Evolutionary conservation across 2,797 vertebrate genomes (phyloP), one percentile per base, ranked within the genome.

Genomic region (Muscicapa comitata): DNA sequence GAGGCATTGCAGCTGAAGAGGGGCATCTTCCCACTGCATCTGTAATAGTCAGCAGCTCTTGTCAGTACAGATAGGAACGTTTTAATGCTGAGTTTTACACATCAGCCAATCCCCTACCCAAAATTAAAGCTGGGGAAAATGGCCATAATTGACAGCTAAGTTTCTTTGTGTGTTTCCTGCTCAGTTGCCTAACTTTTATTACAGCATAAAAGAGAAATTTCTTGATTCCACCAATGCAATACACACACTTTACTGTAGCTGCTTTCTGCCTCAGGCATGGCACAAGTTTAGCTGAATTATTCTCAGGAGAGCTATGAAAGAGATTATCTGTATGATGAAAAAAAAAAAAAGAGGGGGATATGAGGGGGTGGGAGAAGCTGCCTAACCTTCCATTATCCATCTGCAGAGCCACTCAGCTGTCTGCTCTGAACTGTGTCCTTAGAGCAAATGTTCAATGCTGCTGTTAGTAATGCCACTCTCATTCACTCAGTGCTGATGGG

Each of bases 211-310:
- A 90, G 35, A 86, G 45, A 82, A 90, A 85, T 74, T 28, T 68
- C n/a, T 82, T 25, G 6, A 75, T 90, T 86, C 77, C 38, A 58
- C 43, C 33, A 74, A 24, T 45, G 20, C 31, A 59, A 67, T 77
- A 74, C 54, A 72, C 24, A 21, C 47, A 35, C 20, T 91, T 92
- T 71, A 78, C 29, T 57, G 47, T 26, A 87, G 35, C 37, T 76
- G 48, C 63, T 67, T 91, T 89, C 78, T 78, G 84, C 89, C 78
- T 75, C 72, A 45, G 68, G 72, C 68, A 80, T 2, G 29, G 45
- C 28, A 86, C 24, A 85, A 86, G 53, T 79, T 92, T 40, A 89
- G 33, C 37, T 83, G 78, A 86, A 89, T 95, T 90, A 66, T 70
- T 90, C 88, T 88, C 91, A 61, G 47, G 51, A 88, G 82, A 77